Evolutionary conservation across 2,888 invertebrate genomes (phyloP).

Genomic region (Caenorhabditis macrosperma): DNA sequence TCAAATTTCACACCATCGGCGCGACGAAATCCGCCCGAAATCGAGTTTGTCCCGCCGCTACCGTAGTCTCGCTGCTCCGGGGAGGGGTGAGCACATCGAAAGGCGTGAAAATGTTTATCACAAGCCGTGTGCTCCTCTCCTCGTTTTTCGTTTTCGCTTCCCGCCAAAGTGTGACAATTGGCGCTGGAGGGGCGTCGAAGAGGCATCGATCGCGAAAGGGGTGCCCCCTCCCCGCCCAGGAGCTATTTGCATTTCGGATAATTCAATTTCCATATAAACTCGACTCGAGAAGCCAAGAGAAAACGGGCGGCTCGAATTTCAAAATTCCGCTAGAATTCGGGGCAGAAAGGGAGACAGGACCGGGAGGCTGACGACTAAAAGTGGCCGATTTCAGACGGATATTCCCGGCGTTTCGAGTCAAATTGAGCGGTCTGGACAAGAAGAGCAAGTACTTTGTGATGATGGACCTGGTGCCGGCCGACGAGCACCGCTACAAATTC

Average conservation of each 20-base stretch:
- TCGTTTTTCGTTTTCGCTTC: too few species aligned
- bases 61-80: conserved; percentile 8
- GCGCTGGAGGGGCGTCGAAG: background rate
- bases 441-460: conserved; percentile 99
- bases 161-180: conserved; percentile 51
- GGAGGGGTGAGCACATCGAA: conserved; percentile 2
- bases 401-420: conserved; percentile 99
- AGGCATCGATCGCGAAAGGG: background rate
- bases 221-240: too few species aligned
- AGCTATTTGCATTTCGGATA: conserved; percentile 42
- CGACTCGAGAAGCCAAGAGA: background rate
- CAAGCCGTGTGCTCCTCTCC: conserved; percentile 10
- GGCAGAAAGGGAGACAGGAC: background rate
- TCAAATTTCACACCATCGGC: conserved; percentile 56
- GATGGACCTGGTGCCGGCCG: conserved; percentile 98
- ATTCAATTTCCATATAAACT: conserved; percentile 49
- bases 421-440: conserved; percentile 97
- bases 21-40: conserved; percentile 35
- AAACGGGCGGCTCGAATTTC: background rate
- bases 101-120: conserved; percentile 65
- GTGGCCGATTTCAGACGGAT: conserved; percentile 89
- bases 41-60: conserved; percentile 51
- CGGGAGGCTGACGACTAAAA: conserved; percentile 8
- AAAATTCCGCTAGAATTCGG: conserved; percentile 1
- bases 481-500: conserved; percentile 88